These are phyloP conservation scores for Corythoichthys intestinalis DNA, from an alignment of 2,113 vertebrate genomes.

Conservation along the genomic window DNA sequence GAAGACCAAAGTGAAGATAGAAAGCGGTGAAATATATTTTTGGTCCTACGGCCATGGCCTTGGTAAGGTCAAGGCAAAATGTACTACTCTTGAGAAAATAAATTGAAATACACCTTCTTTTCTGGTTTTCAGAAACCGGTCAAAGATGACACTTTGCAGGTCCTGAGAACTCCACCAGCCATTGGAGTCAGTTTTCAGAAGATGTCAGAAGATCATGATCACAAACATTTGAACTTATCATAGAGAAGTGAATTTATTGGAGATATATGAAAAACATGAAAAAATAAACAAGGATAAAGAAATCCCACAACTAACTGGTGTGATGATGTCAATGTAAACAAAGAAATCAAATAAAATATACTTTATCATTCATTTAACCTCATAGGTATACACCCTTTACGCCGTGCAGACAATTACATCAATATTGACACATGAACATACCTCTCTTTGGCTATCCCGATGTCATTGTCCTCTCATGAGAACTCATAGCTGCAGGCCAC, in stretches of 20 bases:
- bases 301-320: neutral
- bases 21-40: too few species aligned
- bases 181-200: slow-evolving; percentile 77
- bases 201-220: slow-evolving; percentile 87
- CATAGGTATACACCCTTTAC: slow-evolving; percentile 15
- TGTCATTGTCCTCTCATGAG: slow-evolving; percentile 32
- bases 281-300: neutral
- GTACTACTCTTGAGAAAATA: too few species aligned
- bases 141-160: slow-evolving; percentile 86
- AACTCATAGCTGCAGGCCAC: slow-evolving; percentile 43
- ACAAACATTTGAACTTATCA: slow-evolving; percentile 87
- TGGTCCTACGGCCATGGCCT: too few species aligned
- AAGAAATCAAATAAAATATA: slow-evolving; percentile 10
- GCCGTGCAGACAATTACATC: slow-evolving; percentile 26
- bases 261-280: neutral
- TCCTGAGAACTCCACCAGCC: slow-evolving; percentile 85
- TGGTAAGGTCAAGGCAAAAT: too few species aligned
- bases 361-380: slow-evolving; percentile 11
- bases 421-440: slow-evolving; percentile 23
- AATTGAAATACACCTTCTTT: too few species aligned
- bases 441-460: slow-evolving; percentile 21
- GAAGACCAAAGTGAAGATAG: too few species aligned
- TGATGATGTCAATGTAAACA: neutral
- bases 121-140: slow-evolving; percentile 86
- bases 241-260: slow-evolving; percentile 58